Evolutionary conservation across 2,888 invertebrate genomes (phyloP).

Genomic region (Hofmannophila pseudospretella): DNA sequence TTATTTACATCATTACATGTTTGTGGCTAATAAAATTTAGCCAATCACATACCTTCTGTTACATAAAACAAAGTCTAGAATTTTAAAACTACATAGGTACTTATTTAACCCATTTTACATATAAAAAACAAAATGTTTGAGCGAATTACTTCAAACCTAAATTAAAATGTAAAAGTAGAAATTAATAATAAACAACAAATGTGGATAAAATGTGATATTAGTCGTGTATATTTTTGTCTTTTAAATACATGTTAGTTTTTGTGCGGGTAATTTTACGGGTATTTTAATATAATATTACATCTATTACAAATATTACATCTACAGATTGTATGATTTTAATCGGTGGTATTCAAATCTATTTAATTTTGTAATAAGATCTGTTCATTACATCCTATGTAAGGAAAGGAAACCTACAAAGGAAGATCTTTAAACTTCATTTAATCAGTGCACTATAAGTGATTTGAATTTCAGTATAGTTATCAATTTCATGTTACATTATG

Average conservation of each 20-base stretch:
- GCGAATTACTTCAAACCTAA: constrained; percentile 18
- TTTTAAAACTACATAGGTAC: constrained; percentile 1
- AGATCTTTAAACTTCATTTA: no score
- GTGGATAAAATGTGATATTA: background rate
- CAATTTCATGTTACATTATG: no score
- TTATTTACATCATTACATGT: constrained; percentile 24
- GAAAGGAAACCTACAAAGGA: no score
- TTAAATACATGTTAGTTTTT: background rate
- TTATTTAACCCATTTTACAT: constrained; percentile 9
- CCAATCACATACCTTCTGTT: constrained; percentile 41
- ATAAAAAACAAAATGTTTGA: constrained; percentile 24
- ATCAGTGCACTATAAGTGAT: no score
- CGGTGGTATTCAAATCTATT: constrained; percentile 1
- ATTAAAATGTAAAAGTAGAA: constrained; percentile 2
- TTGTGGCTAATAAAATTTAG: constrained; percentile 65
- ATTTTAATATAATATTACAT: background rate
- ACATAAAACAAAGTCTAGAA: constrained; percentile 20
- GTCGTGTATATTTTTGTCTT: constrained; percentile 3
- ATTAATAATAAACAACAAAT: background rate
- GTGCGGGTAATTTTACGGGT: background rate
- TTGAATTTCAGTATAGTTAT: no score
- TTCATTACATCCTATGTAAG: background rate
- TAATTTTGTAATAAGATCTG: background rate
- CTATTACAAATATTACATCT: background rate
- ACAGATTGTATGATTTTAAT: background rate